A percentile compares a stretch with the other conserved stretches of the same genome.
phyloP scores from a whole-genome alignment of 2,888 invertebrate genomes.

The Hydrotaea diabolus region DNA sequence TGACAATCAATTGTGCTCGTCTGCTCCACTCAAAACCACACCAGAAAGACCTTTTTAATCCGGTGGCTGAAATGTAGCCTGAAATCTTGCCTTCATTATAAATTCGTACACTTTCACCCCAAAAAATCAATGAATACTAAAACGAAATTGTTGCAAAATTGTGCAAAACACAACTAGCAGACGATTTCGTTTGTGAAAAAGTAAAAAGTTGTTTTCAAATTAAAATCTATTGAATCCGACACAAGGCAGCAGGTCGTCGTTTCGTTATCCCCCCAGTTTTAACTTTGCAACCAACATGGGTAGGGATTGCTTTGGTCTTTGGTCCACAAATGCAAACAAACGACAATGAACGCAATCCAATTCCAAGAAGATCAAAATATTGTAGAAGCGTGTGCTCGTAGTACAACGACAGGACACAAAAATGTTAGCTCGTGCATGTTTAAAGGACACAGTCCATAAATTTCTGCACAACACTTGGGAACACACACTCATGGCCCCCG shows the following conservation, averaged over 20 bases:
- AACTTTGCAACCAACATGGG: constrained; percentile 5
- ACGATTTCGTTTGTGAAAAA: no score
- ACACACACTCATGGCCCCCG: neutral
- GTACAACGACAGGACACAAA: neutral
- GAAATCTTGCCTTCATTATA: no score
- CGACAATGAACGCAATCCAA: neutral
- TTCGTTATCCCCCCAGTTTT: neutral
- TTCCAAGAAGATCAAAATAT: neutral
- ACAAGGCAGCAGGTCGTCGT: neutral
- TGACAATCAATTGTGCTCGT: no score
- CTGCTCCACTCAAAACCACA: no score
- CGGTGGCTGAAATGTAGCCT: no score
- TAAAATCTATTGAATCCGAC: constrained; percentile 12
- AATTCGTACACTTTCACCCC: no score
- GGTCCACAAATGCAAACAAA: neutral
- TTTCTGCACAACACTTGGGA: neutral
- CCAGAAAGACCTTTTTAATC: no score
- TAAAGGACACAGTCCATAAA: constrained; percentile 26
- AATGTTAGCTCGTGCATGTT: neutral
- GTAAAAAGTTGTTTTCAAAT: neutral
- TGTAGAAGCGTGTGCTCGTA: neutral
- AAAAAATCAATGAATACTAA: no score
- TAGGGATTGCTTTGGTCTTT: neutral
- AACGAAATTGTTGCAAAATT: no score
- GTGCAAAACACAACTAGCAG: no score